Conservation (phyloP, 1,140 invertebrate genomes). For the Hormaphis cornu region DNA sequence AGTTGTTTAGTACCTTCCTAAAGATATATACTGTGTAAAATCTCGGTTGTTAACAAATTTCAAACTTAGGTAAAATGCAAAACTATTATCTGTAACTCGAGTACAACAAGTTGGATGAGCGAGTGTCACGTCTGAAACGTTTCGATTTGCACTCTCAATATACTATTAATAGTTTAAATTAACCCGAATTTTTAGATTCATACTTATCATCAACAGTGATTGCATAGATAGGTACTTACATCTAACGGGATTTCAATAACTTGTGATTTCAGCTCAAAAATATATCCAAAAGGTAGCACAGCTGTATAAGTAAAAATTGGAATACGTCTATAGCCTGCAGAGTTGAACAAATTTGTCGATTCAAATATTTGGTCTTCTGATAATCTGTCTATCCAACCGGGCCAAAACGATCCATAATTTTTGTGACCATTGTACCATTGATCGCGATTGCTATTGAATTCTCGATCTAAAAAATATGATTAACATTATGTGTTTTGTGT, state of each 20-base stretch:
- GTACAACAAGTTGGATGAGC: too few relatives aligned
- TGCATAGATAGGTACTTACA: slow-evolving; percentile 45
- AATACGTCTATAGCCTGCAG: slow-evolving; percentile 34
- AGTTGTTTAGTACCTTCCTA: too few relatives aligned
- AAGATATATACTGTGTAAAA: too few relatives aligned
- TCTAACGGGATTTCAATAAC: slow-evolving; percentile 66
- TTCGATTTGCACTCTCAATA: too few relatives aligned
- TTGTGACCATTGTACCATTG: slow-evolving; percentile 32
- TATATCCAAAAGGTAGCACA: slow-evolving; percentile 62
- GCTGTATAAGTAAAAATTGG: slow-evolving; percentile 57
- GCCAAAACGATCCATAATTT: neutral
- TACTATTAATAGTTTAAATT: too few relatives aligned
- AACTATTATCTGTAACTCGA: too few relatives aligned
- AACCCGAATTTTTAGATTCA: neutral
- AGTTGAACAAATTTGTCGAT: slow-evolving; percentile 10
- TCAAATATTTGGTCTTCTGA: neutral
- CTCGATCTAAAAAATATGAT: slow-evolving; percentile 26
- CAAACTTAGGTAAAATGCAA: too few relatives aligned
- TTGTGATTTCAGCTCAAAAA: slow-evolving; percentile 57
- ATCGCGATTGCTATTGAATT: slow-evolving; percentile 1
- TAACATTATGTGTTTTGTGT: neutral
- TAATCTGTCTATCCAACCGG: neutral
- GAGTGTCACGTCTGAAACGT: too few relatives aligned
- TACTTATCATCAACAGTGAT: neutral
- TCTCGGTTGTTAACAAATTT: too few relatives aligned